phyloP scores from a whole-genome alignment of 1,140 invertebrate species.

The Drosophila grimshawi region DNA sequence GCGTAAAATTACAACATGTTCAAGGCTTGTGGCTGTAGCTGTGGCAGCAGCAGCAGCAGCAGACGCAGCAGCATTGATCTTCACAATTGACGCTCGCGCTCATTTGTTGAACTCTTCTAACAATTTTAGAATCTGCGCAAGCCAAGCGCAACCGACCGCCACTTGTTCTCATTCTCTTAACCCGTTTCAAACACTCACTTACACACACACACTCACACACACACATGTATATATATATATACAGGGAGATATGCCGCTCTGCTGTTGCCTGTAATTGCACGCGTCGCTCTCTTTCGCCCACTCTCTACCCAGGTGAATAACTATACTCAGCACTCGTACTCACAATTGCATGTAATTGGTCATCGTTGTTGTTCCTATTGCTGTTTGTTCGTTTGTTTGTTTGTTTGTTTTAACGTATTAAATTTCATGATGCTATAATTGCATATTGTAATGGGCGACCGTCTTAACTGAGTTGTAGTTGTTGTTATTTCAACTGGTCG shows the following conservation, averaged over 20 bases:
- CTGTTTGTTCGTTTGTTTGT: conserved; percentile 36
- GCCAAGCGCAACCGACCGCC: conserved; percentile 70
- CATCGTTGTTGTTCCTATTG: conserved; percentile 37
- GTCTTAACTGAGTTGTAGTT: conserved; percentile 26
- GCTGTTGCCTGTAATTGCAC: conserved; percentile 22
- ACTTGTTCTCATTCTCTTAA: conserved; percentile 82
- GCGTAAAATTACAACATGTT: conserved; percentile 80
- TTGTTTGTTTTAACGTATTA: conserved; percentile 68
- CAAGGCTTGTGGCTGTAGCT: no score
- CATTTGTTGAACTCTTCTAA: conserved; percentile 73
- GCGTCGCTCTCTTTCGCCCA: conserved; percentile 39
- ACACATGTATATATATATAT: conserved; percentile 14
- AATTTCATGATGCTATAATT: conserved; percentile 78
- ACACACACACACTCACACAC: conserved; percentile 31
- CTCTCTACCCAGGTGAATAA: conserved; percentile 52
- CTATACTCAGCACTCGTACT: conserved; percentile 34
- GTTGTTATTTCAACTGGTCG: conserved; percentile 32
- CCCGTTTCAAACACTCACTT: conserved; percentile 61
- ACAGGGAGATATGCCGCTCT: conserved; percentile 4
- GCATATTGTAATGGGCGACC: conserved; percentile 60
- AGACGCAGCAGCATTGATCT: conserved; percentile 52
- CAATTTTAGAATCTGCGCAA: conserved; percentile 81
- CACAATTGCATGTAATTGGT: conserved; percentile 66
- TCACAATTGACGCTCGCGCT: conserved; percentile 32
- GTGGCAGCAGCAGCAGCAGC: no score